Percentiles rank a stretch among this genome's conserved stretches.
phyloP scores from a whole-genome alignment of 2,888 invertebrate species.

The Pristionchus japonicus region DNA sequence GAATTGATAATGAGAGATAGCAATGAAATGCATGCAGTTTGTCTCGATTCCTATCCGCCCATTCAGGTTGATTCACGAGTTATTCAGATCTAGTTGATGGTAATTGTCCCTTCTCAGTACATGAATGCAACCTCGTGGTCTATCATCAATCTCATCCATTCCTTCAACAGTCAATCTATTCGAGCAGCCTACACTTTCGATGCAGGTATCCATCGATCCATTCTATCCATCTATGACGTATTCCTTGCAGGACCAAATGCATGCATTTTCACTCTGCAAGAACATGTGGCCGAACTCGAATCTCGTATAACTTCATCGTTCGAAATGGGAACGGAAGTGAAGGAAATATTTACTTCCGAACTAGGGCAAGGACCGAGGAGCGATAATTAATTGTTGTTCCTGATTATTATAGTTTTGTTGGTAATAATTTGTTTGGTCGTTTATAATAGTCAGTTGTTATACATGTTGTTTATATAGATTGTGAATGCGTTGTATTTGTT shows the following conservation, averaged over 20 bases:
- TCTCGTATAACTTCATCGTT: neutral
- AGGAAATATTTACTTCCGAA: neutral
- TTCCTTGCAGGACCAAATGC: slow-evolving; percentile 59
- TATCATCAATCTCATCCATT: slow-evolving; percentile 86
- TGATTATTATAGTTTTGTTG: neutral
- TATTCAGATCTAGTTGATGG: neutral
- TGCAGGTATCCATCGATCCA: slow-evolving; percentile 82
- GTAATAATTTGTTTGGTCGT: neutral
- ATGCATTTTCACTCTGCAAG: slow-evolving; percentile 51
- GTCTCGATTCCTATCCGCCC: slow-evolving; percentile 93
- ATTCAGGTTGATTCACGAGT: slow-evolving; percentile 76
- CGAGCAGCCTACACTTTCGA: slow-evolving; percentile 96
- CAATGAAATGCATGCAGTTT: slow-evolving; percentile 95
- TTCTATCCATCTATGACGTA: neutral
- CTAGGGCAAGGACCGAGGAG: neutral
- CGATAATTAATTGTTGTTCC: neutral
- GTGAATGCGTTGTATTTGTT: slow-evolving; percentile 20
- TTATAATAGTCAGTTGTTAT: neutral
- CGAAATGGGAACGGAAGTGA: neutral
- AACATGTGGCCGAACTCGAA: neutral
- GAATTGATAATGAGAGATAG: slow-evolving; percentile 94
- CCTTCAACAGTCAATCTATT: slow-evolving; percentile 81
- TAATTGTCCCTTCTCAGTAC: slow-evolving; percentile 80
- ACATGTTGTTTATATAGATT: neutral
- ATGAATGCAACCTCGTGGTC: slow-evolving; percentile 90